Evolutionary conservation across 30 jellyfish, hydroid and myxozoan genomes (phyloP).

Genomic region (Cassiopea xamachana): DNA sequence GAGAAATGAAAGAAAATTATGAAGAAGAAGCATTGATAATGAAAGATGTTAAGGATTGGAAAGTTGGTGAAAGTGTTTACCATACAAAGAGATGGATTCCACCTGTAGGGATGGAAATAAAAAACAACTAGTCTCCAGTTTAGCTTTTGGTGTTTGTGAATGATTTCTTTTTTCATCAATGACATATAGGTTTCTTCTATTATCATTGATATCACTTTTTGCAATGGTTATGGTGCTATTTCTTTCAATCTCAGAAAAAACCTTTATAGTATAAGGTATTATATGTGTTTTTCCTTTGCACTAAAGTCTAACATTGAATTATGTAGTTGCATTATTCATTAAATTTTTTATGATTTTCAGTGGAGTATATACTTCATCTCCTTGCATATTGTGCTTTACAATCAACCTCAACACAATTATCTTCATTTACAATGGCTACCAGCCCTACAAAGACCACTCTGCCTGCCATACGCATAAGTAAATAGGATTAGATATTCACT

Average conservation of each 20-base stretch:
- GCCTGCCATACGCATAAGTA: no score
- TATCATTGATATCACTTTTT: no score
- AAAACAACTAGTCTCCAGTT: constrained; percentile 41
- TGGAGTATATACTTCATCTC: no score
- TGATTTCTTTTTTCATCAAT: not conserved
- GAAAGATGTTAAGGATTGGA: constrained; percentile 99
- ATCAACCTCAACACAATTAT: no score
- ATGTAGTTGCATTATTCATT: no score
- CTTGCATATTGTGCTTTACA: no score
- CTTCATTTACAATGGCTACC: no score
- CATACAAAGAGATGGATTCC: constrained; percentile 96
- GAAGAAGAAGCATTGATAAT: constrained; percentile 90
- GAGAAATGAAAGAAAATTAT: constrained; percentile 78
- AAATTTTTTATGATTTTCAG: no score
- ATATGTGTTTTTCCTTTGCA: no score
- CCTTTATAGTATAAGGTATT: no score
- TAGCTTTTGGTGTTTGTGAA: not conserved
- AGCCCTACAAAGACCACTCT: no score
- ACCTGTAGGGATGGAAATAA: constrained; percentile 77
- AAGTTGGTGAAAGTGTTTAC: constrained; percentile 93
- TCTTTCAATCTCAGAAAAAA: not conserved
- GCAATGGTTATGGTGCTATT: not conserved
- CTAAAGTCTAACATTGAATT: no score
- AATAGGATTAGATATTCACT: not conserved
- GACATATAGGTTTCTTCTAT: not conserved